Percentiles rank a stretch among this genome's conserved stretches.
Conservation (phyloP, 2,888 invertebrate species). For the Fragum sueziense region DNA sequence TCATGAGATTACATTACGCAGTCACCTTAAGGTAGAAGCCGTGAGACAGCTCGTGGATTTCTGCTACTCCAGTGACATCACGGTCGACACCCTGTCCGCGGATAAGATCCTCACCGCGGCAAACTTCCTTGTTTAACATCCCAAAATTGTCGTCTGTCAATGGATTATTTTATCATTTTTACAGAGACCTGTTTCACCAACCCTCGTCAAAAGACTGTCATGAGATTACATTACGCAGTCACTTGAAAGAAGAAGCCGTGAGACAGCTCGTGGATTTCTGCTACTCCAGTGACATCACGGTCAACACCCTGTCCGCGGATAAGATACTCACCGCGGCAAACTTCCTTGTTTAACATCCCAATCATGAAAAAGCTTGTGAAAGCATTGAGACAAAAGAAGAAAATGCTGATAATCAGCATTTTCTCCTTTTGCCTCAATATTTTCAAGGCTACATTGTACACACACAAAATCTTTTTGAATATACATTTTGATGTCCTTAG, state of each 20-base stretch:
- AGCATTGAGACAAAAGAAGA: too few species aligned
- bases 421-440: too few species aligned
- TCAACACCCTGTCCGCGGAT: constrained; percentile 66
- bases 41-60: constrained; percentile 64
- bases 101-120: constrained; percentile 64
- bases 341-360: too few species aligned
- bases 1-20: constrained; percentile 53
- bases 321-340: constrained; percentile 63
- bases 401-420: too few species aligned
- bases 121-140: too few species aligned
- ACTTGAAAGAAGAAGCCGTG: constrained; percentile 59
- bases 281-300: constrained; percentile 65
- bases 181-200: constrained; percentile 60
- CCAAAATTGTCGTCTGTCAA: too few species aligned
- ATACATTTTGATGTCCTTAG: too few species aligned
- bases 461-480: too few species aligned
- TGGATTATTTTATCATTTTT: too few species aligned
- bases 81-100: constrained; percentile 66
- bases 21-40: constrained; percentile 57
- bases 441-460: too few species aligned
- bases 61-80: constrained; percentile 66
- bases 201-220: constrained; percentile 50
- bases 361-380: too few species aligned
- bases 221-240: constrained; percentile 54
- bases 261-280: constrained; percentile 65